phyloP scores from a whole-genome alignment of 1,140 invertebrate species.

The Cepaea nemoralis region DNA sequence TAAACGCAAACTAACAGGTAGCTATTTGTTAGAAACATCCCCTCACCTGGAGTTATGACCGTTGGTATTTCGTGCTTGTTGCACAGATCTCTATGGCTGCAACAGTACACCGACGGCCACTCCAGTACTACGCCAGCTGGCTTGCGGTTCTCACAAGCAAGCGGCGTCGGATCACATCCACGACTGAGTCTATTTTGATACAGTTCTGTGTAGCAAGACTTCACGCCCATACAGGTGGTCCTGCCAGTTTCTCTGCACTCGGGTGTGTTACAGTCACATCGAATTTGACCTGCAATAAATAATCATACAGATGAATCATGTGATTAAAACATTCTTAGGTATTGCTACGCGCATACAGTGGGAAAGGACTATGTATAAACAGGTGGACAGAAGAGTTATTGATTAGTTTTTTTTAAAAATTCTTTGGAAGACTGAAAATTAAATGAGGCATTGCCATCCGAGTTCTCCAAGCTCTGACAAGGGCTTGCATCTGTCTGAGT shows the following conservation, averaged over 20 bases:
- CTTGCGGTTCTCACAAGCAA: slow-evolving; percentile 64
- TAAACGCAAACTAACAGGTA: too few relatives aligned
- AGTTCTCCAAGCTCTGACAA: too few relatives aligned
- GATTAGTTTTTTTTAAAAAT: too few relatives aligned
- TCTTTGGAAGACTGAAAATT: too few relatives aligned
- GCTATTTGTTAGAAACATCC: too few relatives aligned
- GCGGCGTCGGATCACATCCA: slow-evolving; percentile 57
- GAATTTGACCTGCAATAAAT: slow-evolving; percentile 48
- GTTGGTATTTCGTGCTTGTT: slow-evolving; percentile 56
- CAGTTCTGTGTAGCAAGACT: slow-evolving; percentile 60
- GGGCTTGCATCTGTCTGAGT: too few relatives aligned
- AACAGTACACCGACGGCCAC: slow-evolving; percentile 63
- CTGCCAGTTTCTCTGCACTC: slow-evolving; percentile 54
- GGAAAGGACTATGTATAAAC: too few relatives aligned
- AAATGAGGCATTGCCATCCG: too few relatives aligned
- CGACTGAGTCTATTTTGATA: slow-evolving; percentile 49
- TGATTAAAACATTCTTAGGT: too few relatives aligned
- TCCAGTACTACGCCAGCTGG: slow-evolving; percentile 52
- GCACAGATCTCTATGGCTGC: slow-evolving; percentile 58
- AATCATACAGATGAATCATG: too few relatives aligned
- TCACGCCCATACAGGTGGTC: slow-evolving; percentile 52
- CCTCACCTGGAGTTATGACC: slow-evolving; percentile 32
- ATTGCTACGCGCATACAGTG: too few relatives aligned
- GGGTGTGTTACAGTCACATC: slow-evolving; percentile 60
- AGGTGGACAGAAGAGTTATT: too few relatives aligned